Base-by-base conservation (phyloP, 1,140 invertebrate genomes). In the Diachasma alloeum region DNA sequence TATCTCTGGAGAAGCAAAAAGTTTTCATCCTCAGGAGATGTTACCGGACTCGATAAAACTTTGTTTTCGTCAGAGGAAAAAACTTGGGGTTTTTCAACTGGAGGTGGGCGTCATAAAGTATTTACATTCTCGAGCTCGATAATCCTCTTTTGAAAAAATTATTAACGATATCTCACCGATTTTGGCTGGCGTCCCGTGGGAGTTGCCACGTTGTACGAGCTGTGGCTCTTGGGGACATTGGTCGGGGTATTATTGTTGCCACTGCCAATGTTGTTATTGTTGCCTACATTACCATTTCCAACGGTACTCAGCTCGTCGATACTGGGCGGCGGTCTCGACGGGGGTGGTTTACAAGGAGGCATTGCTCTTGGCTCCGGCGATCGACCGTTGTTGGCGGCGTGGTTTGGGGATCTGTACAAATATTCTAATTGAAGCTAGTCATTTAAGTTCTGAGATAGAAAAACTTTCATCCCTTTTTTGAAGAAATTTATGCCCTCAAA, bases 341-440 rank as follows among this genome's bases (percentile, higher is more conserved):
- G 83, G 24, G 87, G 84, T 6, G 87, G 86, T 66, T 87, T 87
- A n/a, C 86, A 84, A 11, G 86, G 87, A 26, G 87, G 86, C 53
- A 83, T 73, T 4, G 79, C 79, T 67, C 87, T 86, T 13, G 81
- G 81, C 56, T 85, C 83, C 42, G 83, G 77, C 17, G 79, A 79
- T 8, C 85, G 82, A 22, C 85, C 86, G 56, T 85, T 85, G 77
- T 82, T 86, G 8, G 81, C 71, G 46, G 74, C 84, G 39, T 87
- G 87, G 77, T 77, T 87, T 26, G 87, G 86, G 44, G 87, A 88
- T 78, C 87, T 87, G 78, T 42, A 69, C 42, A 74, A 26, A 67
- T 22, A 71, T 42, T 46, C n/a, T n/a, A n/a, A n/a, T n/a, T n/a
- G n/a, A n/a, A n/a, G n/a, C n/a, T n/a, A n/a, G n/a, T n/a, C n/a